Percentiles rank a stretch among this genome's conserved stretches.
Conservation (phyloP, 2,113 vertebrate species). For the Lathamus discolor region DNA sequence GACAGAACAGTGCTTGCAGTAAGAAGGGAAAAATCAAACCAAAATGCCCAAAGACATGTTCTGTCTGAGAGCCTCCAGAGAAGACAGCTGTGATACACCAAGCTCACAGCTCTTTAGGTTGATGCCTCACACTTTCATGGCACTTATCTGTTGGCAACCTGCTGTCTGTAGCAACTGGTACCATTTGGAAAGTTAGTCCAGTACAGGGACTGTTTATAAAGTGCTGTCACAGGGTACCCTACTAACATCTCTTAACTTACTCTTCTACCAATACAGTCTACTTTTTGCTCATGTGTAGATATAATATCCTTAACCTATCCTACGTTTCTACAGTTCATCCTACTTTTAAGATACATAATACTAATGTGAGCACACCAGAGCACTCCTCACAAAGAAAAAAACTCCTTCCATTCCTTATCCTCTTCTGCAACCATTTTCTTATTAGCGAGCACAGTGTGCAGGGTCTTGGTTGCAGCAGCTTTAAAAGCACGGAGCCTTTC, state of each 20-base stretch:
- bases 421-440: neutral
- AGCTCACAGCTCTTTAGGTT: neutral
- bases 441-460: neutral
- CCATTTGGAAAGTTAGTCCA: neutral
- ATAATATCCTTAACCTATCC: neutral
- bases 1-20: neutral
- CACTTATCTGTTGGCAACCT: neutral
- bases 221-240: neutral
- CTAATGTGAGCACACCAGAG: neutral
- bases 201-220: neutral
- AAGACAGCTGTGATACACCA: neutral
- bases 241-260: neutral
- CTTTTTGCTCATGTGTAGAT: neutral
- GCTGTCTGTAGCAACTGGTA: neutral
- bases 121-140: neutral
- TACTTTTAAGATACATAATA: neutral
- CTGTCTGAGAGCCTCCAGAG: neutral
- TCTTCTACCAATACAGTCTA: neutral
- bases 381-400: neutral
- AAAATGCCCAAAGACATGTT: neutral
- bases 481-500: neutral
- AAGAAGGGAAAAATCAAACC: neutral
- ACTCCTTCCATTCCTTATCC: neutral
- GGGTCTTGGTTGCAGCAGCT: neutral
- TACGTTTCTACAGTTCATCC: neutral